Percentiles rank a stretch among this genome's conserved stretches.
Evolutionary conservation across 2,888 invertebrate genomes (phyloP).

Genomic region (Chymomyza fuscimana): DNA sequence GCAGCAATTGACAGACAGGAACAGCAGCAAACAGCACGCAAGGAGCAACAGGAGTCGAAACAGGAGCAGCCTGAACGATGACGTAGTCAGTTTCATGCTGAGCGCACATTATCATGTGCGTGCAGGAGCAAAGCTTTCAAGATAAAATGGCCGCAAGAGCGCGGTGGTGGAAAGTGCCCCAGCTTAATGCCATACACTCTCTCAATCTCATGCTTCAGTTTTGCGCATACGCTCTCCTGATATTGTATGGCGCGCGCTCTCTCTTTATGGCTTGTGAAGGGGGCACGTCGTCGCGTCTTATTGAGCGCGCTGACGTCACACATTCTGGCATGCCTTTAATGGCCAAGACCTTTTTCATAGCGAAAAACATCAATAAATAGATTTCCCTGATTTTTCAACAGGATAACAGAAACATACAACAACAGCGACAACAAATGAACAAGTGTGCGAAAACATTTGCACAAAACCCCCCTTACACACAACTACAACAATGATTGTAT

Average conservation of each 20-base stretch:
- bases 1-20: constrained; percentile 45
- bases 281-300: constrained; percentile 9
- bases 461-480: background rate
- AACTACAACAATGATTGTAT: constrained; percentile 19
- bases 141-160: constrained; percentile 3
- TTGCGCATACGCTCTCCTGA: constrained; percentile 13
- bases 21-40: constrained; percentile 21
- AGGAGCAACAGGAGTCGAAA: constrained; percentile 59
- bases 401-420: constrained; percentile 76
- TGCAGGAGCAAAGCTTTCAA: constrained; percentile 30
- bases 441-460: constrained; percentile 28
- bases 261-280: background rate
- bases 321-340: background rate
- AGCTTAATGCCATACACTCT: constrained; percentile 6
- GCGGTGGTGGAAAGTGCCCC: constrained; percentile 10
- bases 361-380: constrained; percentile 78
- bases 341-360: constrained; percentile 24
- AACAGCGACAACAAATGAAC: constrained; percentile 28
- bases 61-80: constrained; percentile 52
- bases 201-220: constrained; percentile 12
- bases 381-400: constrained; percentile 79
- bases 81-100: constrained; percentile 38
- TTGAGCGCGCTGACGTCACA: constrained; percentile 42
- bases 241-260: background rate
- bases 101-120: constrained; percentile 12